Evolutionary conservation across 2,888 invertebrate genomes (phyloP).

Genomic region (Eumacrocentrus americanus): DNA sequence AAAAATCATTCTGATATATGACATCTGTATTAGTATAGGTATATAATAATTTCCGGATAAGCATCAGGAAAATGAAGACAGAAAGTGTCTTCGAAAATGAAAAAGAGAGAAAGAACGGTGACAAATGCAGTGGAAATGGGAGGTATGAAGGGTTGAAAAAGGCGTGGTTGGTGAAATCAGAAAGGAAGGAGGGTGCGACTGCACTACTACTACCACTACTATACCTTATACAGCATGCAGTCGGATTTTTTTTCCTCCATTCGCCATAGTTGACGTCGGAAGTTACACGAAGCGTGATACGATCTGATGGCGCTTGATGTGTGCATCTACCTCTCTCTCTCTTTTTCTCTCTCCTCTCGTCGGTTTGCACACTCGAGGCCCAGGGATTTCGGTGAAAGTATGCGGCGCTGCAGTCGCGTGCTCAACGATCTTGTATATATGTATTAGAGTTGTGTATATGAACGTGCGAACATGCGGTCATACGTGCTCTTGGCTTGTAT

Average conservation of each 20-base stretch:
- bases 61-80: too few relatives aligned
- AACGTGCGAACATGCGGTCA: too few relatives aligned
- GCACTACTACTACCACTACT: conserved; percentile 2
- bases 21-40: too few relatives aligned
- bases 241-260: background rate
- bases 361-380: background rate
- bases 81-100: background rate
- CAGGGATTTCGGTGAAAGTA: background rate
- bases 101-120: conserved; percentile 8
- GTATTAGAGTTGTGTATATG: too few relatives aligned
- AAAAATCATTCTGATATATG: too few relatives aligned
- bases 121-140: conserved; percentile 23
- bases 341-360: too few relatives aligned
- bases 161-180: conserved; percentile 43
- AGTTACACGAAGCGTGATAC: background rate
- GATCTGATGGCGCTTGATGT: background rate
- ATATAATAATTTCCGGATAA: too few relatives aligned
- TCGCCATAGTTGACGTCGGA: background rate
- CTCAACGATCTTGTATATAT: too few relatives aligned
- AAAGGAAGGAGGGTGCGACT: conserved; percentile 39
- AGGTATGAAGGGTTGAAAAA: conserved; percentile 21
- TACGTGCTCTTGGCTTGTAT: too few relatives aligned
- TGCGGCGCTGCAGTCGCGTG: too few relatives aligned
- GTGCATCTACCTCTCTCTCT: background rate
- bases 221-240: background rate